Evolutionary conservation across 2,113 vertebrate species (phyloP).

Genomic region (Chaenogobius annularis): DNA sequence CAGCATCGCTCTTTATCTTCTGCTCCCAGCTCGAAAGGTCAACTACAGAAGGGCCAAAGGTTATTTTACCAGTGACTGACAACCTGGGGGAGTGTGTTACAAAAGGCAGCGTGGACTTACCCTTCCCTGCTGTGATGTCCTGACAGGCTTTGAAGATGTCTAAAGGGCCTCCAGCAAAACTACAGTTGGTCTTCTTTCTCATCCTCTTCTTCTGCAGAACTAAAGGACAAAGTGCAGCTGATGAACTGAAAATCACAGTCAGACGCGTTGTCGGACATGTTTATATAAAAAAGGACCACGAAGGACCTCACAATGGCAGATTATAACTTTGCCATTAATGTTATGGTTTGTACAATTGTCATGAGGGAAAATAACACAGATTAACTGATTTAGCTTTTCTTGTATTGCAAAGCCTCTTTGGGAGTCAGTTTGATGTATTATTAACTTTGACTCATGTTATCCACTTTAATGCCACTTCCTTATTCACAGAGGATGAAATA

Average conservation of each 20-base stretch:
- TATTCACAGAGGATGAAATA: too few species aligned
- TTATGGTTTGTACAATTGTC: too few species aligned
- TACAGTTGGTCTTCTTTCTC: slow-evolving; percentile 80
- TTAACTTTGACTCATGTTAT: too few species aligned
- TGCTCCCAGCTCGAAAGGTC: slow-evolving; percentile 89
- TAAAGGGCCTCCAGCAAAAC: slow-evolving; percentile 80
- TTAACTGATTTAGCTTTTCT: too few species aligned
- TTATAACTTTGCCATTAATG: too few species aligned
- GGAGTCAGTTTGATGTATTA: too few species aligned
- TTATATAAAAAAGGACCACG: neutral
- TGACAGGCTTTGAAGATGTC: slow-evolving; percentile 87
- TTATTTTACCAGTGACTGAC: neutral
- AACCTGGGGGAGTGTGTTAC: neutral
- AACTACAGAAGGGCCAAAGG: slow-evolving; percentile 65
- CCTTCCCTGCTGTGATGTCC: slow-evolving; percentile 84
- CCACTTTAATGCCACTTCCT: too few species aligned
- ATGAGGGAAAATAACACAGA: too few species aligned
- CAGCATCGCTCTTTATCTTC: slow-evolving; percentile 85
- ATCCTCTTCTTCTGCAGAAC: slow-evolving; percentile 86
- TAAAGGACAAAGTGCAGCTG: slow-evolving; percentile 44
- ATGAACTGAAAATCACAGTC: neutral
- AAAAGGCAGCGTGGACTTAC: slow-evolving; percentile 56
- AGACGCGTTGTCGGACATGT: neutral
- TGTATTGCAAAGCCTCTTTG: too few species aligned
- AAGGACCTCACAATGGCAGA: too few species aligned